Percentiles rank a stretch among this genome's conserved stretches.
Conservation (phyloP, 2,888 invertebrate genomes). For the Schrankia costaestrigalis region DNA sequence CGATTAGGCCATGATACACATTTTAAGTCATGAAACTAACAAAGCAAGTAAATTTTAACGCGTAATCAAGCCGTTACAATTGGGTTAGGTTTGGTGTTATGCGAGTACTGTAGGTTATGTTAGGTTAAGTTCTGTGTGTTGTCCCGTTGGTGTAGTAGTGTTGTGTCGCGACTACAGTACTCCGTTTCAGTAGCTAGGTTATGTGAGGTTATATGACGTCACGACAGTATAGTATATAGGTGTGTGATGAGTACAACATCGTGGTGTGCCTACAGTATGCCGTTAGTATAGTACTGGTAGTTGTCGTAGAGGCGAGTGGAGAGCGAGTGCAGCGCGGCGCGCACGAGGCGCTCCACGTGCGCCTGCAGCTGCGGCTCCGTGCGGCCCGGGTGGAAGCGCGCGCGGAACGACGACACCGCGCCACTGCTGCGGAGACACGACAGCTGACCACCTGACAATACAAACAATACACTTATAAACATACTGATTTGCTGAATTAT, state of each 20-base stretch:
- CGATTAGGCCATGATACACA: too few relatives aligned
- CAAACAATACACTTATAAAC: too few relatives aligned
- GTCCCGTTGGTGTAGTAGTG: neutral
- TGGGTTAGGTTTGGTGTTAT: too few relatives aligned
- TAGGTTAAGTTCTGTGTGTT: too few relatives aligned
- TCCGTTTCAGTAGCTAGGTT: neutral
- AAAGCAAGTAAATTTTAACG: too few relatives aligned
- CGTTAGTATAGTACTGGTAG: slow-evolving; percentile 99
- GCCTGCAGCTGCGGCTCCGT: slow-evolving; percentile 97
- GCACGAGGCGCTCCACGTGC: slow-evolving; percentile 95
- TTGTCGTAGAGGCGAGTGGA: slow-evolving; percentile 99
- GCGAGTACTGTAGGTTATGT: too few relatives aligned
- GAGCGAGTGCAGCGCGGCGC: slow-evolving; percentile 96
- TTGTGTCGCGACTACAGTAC: neutral
- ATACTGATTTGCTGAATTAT: too few relatives aligned
- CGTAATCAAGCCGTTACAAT: too few relatives aligned
- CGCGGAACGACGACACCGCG: slow-evolving; percentile 94
- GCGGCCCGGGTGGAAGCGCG: slow-evolving; percentile 95
- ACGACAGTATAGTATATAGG: too few relatives aligned
- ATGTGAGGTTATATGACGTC: too few relatives aligned
- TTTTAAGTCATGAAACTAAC: too few relatives aligned
- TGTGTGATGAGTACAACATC: too few relatives aligned
- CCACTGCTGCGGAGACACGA: slow-evolving; percentile 97
- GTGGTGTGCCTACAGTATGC: slow-evolving; percentile 93
- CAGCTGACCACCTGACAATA: slow-evolving; percentile 91